A percentile compares a stretch with the other conserved stretches of the same genome.
Conservation (phyloP, 1,140 invertebrate genomes). For the Chelonus insularis region DNA sequence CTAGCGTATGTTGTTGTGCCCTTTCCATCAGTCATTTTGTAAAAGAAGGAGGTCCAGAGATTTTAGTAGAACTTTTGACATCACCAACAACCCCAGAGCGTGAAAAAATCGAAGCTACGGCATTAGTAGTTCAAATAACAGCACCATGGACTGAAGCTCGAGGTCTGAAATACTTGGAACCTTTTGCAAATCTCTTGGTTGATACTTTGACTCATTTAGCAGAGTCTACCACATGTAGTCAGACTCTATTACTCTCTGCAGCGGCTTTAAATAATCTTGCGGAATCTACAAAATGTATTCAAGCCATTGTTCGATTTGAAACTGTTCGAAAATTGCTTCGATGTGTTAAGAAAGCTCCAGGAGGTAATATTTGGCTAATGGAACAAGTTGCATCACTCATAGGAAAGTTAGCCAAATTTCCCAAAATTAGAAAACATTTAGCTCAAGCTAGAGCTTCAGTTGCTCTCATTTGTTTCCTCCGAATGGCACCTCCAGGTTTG, state of each 20-base stretch:
- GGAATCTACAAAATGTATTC: slow-evolving; percentile 38
- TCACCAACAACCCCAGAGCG: slow-evolving; percentile 50
- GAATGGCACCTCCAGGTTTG: slow-evolving; percentile 65
- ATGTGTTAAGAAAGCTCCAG: slow-evolving; percentile 57
- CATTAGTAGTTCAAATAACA: slow-evolving; percentile 73
- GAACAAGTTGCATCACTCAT: slow-evolving; percentile 85
- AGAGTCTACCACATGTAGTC: slow-evolving; percentile 59
- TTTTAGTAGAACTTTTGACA: slow-evolving; percentile 64
- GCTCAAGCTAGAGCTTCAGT: slow-evolving; percentile 66
- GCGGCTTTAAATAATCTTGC: slow-evolving; percentile 72
- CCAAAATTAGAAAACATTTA: slow-evolving; percentile 66
- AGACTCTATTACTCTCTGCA: slow-evolving; percentile 68
- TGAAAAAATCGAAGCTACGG: slow-evolving; percentile 68
- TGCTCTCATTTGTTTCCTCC: slow-evolving; percentile 76
- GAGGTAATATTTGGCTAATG: slow-evolving; percentile 54
- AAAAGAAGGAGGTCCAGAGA: slow-evolving; percentile 66
- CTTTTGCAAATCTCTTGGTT: slow-evolving; percentile 39
- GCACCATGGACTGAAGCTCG: slow-evolving; percentile 68
- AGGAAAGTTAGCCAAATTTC: slow-evolving; percentile 75
- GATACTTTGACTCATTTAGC: slow-evolving; percentile 58
- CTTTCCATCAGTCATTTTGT: slow-evolving; percentile 68
- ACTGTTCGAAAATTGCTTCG: slow-evolving; percentile 62
- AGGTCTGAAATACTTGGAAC: slow-evolving; percentile 44
- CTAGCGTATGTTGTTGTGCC: slow-evolving; percentile 68
- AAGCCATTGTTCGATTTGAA: slow-evolving; percentile 65